phyloP scores from a whole-genome alignment of 37 sponge, comb jelly and placozoan genomes.

The Cladorhizidae sp. region DNA sequence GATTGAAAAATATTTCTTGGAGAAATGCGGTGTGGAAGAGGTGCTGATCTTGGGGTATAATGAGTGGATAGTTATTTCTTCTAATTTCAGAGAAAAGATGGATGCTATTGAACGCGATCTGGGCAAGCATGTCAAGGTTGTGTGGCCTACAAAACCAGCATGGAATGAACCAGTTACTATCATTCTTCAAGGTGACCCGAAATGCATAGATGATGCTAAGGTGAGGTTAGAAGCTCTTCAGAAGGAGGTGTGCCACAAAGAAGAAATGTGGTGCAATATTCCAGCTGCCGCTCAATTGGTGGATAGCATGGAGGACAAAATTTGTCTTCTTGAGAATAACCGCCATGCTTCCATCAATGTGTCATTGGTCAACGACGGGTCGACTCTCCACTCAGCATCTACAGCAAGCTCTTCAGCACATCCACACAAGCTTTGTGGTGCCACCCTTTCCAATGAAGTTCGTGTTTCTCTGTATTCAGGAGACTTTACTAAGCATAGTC shows the following conservation, averaged over 20 bases:
- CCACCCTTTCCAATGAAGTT: constrained; percentile 9
- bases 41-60: not conserved
- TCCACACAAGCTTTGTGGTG: constrained; percentile 17
- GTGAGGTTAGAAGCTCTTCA: constrained; percentile 6
- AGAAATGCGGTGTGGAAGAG: constrained; percentile 19
- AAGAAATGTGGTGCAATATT: not conserved
- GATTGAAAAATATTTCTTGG: constrained; percentile 3
- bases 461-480: constrained; percentile 22
- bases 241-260: constrained; percentile 1
- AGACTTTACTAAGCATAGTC: constrained; percentile 23
- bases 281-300: constrained; percentile 15
- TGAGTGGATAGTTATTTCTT: constrained; percentile 8
- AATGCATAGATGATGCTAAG: constrained; percentile 15
- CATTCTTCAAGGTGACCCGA: constrained; percentile 14
- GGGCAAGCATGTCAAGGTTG: not conserved
- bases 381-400: not conserved
- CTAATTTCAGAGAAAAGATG: not conserved
- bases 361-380: not conserved
- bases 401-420: not conserved
- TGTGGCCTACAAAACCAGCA: not conserved
- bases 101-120: constrained; percentile 2
- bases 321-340: not conserved
- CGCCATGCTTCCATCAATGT: constrained; percentile 3
- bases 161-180: not conserved
- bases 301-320: constrained; percentile 10